Conservation (phyloP, 2,888 invertebrate genomes). For the Acanthococcus lagerstroemiae region DNA sequence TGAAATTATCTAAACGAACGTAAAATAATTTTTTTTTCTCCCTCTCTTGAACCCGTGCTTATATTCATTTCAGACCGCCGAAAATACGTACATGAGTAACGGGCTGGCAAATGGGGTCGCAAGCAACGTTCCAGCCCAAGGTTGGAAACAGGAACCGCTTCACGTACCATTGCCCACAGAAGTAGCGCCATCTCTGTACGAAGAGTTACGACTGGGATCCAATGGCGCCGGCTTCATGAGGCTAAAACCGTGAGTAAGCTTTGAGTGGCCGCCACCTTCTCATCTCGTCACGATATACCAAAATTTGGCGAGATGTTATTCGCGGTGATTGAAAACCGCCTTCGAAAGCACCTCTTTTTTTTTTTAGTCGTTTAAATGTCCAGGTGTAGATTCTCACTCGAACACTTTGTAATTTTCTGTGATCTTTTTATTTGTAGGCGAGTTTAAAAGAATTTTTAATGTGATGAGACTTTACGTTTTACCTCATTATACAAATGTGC, state of each 20-base stretch:
- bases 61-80: conserved; percentile 1
- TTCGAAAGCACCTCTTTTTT: neutral
- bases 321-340: neutral
- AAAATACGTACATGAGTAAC: conserved; percentile 26
- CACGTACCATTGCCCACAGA: conserved; percentile 51
- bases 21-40: neutral
- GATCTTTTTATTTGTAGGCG: conserved; percentile 23
- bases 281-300: neutral
- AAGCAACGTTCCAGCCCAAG: conserved; percentile 39
- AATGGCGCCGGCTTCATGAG: conserved; percentile 73
- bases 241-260: conserved; percentile 65
- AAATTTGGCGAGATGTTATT: neutral
- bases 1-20: neutral
- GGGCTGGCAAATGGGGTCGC: conserved; percentile 22
- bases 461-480: conserved; percentile 28
- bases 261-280: neutral
- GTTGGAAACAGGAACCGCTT: conserved; percentile 59
- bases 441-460: conserved; percentile 15
- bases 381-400: conserved; percentile 17
- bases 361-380: neutral
- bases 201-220: conserved; percentile 68
- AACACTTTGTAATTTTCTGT: conserved; percentile 18
- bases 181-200: conserved; percentile 68
- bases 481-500: conserved; percentile 17
- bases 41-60: neutral